Evolutionary conservation across 2,113 vertebrate species (phyloP), one percentile per base, ranked within the genome.

Genomic region (Leptocoma aspasia): DNA sequence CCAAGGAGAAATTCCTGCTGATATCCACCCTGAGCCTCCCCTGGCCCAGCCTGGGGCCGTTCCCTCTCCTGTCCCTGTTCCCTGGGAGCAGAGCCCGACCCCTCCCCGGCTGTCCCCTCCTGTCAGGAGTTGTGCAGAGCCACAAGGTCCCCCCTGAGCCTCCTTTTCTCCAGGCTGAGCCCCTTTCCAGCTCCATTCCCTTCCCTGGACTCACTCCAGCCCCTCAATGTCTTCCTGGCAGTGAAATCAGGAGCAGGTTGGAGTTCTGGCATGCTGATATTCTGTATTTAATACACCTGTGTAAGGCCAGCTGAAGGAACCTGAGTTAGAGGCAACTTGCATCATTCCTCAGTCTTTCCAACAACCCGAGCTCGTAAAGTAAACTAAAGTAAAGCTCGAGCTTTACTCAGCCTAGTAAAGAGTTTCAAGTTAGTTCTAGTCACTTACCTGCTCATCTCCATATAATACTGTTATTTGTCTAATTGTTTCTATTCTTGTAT

Each of bases 401-500:
- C 59, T 86, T 47, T 39, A 39, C 87, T 85, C 79, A 86, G 68
- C 76, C 86, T 82, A 41, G 60, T 4, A 47, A 3, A 80, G 84
- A 87, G 30, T 64, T 95, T 89, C 60, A 59, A 18, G 72, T 56
- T 59, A 93, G 61, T 83, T 92, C 87, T 71, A 89, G 45, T 77
- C 77, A n/a, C 68, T 90, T 86, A 79, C 63, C 82, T 91, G 87
- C 90, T 94, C 86, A 64, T 90, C 66, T 95, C 53, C 76, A 96
- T 90, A 50, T 71, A 94, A 87, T 83, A 72, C 92, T 70, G 64
- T 92, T 97, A 93, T 95, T 97, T 95, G 64, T 94, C 94, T 91
- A 91, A 96, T 92, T 95, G 89, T 95, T 96, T 92, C 95, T 96
- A 96, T 95, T 96, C 86, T 81, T 30, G 77, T 69, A 30, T 96